Conservation (phyloP, 2,113 vertebrate species). For the Myotis lucifugus region DNA sequence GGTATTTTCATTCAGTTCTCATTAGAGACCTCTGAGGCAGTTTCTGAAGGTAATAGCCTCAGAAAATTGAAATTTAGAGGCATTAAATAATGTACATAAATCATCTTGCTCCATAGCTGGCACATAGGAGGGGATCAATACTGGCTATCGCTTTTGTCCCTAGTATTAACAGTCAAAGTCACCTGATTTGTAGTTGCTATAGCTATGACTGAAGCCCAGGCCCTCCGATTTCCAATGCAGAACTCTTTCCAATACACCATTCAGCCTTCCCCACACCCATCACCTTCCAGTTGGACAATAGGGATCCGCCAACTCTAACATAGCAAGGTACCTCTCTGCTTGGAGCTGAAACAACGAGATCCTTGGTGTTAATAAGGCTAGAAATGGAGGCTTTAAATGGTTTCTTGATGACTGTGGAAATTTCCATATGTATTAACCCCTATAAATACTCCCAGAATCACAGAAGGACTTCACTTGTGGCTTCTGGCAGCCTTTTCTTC, state of each 20-base stretch:
- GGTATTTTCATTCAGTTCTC: not conserved
- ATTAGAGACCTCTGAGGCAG: not conserved
- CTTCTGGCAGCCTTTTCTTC: not conserved
- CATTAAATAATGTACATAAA: not conserved
- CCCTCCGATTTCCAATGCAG: not conserved
- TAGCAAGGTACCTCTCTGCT: not conserved
- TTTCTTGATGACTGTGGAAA: not conserved
- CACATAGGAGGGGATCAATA: not conserved
- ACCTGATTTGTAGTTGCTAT: not conserved
- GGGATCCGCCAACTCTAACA: not conserved
- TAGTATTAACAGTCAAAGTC: not conserved
- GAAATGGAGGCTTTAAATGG: not conserved
- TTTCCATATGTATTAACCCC: not conserved
- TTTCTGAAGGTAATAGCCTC: not conserved
- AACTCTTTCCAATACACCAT: not conserved
- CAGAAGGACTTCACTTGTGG: not conserved
- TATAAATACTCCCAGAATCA: not conserved
- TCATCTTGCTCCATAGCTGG: not conserved
- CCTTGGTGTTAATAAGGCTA: not conserved
- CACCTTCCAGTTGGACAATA: not conserved
- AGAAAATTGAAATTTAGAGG: slow-evolving; percentile 7
- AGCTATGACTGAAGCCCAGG: not conserved
- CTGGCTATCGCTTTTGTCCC: not conserved
- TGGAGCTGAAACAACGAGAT: not conserved
- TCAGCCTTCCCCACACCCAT: not conserved